Conservation (phyloP, 2,113 vertebrate genomes). For the Odobenus rosmarus region DNA sequence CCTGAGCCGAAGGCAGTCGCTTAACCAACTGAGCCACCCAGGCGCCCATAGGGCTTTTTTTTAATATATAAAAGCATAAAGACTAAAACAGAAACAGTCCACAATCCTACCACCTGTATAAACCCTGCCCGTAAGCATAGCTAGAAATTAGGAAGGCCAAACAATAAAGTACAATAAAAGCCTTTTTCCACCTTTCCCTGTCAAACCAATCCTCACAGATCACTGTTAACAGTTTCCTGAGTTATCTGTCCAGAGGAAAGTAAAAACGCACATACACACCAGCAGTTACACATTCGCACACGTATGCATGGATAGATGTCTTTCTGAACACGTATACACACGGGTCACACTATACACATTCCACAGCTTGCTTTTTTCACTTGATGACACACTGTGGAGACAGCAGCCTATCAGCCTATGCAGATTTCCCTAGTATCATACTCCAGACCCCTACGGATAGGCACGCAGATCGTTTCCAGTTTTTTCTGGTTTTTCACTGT, state of each 20-base stretch:
- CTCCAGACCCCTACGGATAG: not conserved
- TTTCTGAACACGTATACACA: not conserved
- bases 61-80: not conserved
- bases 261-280: fast-evolving
- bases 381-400: not conserved
- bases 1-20: too few relatives aligned
- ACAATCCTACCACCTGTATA: not conserved
- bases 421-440: not conserved
- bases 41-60: too few relatives aligned
- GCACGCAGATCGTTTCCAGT: not conserved
- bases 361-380: not conserved
- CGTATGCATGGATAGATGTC: fast-evolving
- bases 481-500: not conserved
- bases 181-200: not conserved
- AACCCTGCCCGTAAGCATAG: not conserved
- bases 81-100: not conserved
- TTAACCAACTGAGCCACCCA: too few relatives aligned
- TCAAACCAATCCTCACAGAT: not conserved
- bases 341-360: fast-evolving
- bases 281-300: too few relatives aligned
- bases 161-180: not conserved
- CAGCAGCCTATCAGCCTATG: not conserved
- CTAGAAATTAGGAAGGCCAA: not conserved
- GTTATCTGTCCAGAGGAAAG: not conserved
- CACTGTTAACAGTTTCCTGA: not conserved